These are phyloP conservation scores for Subanguina moxae DNA, from an alignment of 1,140 invertebrate genomes.

Conservation along the genomic window DNA sequence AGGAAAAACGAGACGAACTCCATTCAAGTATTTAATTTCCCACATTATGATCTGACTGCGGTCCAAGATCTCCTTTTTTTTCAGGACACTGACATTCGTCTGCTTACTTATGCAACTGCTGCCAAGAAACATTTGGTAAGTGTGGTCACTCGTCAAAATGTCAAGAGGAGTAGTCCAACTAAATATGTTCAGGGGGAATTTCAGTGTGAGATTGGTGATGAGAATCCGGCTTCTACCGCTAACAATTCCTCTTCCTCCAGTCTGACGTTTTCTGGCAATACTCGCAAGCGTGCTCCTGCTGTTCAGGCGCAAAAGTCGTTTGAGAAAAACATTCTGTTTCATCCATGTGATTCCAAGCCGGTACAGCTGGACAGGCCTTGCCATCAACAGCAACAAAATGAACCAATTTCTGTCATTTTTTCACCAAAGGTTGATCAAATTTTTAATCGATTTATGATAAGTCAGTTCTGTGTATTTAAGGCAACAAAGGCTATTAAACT, in stretches of 20 bases:
- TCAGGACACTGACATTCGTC: constrained; percentile 47
- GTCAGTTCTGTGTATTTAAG: too few relatives aligned
- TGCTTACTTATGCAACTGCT: constrained; percentile 57
- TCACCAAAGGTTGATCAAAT: background rate
- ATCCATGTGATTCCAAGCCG: background rate
- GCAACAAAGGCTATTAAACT: background rate
- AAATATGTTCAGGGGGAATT: background rate
- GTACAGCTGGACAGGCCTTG: background rate
- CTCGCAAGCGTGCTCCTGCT: constrained; percentile 19
- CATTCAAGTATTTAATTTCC: background rate
- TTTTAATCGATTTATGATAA: too few relatives aligned
- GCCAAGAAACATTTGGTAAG: constrained; percentile 47
- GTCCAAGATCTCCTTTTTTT: background rate
- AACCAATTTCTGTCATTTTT: background rate
- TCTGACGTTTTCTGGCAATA: constrained; percentile 17
- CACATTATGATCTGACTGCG: too few relatives aligned
- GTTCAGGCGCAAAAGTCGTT: background rate
- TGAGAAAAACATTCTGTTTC: background rate
- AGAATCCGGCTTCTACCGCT: constrained; percentile 11
- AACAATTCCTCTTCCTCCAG: background rate
- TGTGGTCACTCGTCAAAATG: background rate
- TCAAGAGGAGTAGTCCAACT: background rate
- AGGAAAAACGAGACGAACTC: constrained; percentile 50
- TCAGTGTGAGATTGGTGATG: background rate
- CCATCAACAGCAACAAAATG: background rate